phyloP scores from a whole-genome alignment of 2,113 vertebrate genomes.

The Sander vitreus region DNA sequence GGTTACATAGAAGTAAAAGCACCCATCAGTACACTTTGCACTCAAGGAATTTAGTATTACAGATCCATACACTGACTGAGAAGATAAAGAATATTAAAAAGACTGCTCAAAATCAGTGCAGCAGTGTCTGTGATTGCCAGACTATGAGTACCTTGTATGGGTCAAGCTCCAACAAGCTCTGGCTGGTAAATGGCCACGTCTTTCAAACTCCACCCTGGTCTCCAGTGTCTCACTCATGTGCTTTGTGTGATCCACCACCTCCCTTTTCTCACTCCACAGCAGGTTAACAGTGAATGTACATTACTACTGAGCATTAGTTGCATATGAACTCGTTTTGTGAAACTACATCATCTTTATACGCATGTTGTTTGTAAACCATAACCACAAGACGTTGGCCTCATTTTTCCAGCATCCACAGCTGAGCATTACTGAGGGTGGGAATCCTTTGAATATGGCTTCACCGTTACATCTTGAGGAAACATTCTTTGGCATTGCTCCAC shows the following conservation, averaged over 20 bases:
- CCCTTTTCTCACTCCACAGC: neutral
- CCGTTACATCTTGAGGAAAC: conserved; percentile 96
- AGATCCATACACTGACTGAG: no score
- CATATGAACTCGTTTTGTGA: neutral
- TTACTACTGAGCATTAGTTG: neutral
- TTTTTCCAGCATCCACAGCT: neutral
- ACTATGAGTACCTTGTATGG: no score
- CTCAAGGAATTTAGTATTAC: no score
- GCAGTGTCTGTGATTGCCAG: no score
- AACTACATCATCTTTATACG: neutral
- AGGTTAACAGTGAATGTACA: neutral
- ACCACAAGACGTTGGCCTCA: neutral
- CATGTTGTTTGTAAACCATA: neutral
- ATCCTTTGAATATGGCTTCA: neutral
- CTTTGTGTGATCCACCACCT: neutral
- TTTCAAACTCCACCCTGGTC: neutral
- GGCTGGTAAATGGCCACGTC: no score
- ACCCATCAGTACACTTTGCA: no score
- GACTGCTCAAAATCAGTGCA: no score
- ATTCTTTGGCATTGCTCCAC: conserved; percentile 97
- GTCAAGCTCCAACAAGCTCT: no score
- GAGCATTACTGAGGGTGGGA: neutral
- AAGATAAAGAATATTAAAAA: no score
- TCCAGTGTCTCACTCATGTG: conserved; percentile 1
- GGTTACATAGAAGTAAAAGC: no score